phyloP scores from a whole-genome alignment of 2,888 invertebrate species.

The Nomada lathburiana region DNA sequence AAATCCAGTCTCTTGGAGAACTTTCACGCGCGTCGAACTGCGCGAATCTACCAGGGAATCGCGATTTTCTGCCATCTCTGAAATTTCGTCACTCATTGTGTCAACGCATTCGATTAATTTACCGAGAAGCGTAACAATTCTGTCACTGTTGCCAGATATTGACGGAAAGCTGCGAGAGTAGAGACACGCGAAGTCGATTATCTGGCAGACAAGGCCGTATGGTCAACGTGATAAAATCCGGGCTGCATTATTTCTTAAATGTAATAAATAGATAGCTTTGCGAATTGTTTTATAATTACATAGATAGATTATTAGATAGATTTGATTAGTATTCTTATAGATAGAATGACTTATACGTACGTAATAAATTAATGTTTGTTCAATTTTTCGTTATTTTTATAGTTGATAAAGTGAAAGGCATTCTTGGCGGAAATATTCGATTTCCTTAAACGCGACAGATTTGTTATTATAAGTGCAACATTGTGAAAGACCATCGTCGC shows the following conservation, averaged over 20 bases:
- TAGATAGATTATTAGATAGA: too few relatives aligned
- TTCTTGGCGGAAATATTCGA: too few relatives aligned
- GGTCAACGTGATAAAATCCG: not conserved
- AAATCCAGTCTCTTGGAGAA: conserved; percentile 27
- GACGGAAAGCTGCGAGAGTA: not conserved
- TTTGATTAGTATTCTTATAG: too few relatives aligned
- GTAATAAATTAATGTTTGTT: too few relatives aligned
- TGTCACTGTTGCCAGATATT: not conserved
- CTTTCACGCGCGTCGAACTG: conserved; percentile 44
- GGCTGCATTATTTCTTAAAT: not conserved
- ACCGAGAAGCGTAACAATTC: conserved; percentile 1
- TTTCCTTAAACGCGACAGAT: too few relatives aligned
- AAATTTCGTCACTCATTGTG: conserved; percentile 3
- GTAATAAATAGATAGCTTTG: not conserved
- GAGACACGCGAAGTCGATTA: conserved; percentile 3
- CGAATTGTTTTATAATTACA: too few relatives aligned
- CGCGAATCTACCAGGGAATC: conserved; percentile 20
- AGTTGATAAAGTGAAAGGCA: too few relatives aligned
- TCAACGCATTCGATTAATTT: conserved; percentile 24
- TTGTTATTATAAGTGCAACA: too few relatives aligned
- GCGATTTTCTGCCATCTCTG: conserved; percentile 25
- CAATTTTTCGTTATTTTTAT: too few relatives aligned
- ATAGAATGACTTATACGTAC: too few relatives aligned
- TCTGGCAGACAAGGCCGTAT: not conserved
- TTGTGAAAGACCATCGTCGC: too few relatives aligned